Base-by-base conservation (phyloP, 1,140 invertebrate genomes). In the Pararge aegeria region DNA sequence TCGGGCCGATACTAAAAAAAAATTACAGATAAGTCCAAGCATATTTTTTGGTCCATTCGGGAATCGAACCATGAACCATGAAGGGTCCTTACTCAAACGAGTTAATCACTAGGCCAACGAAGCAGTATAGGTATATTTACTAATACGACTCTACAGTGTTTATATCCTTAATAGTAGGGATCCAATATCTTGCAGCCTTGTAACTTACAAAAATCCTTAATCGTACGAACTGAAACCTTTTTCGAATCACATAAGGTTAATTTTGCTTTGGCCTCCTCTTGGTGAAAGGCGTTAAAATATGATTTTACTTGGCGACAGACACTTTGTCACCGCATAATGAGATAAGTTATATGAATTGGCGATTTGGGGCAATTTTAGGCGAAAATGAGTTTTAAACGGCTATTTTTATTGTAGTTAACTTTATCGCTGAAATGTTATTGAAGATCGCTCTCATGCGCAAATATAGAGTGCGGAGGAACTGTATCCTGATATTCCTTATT, bases 281-380 rank as follows among this genome's bases (percentile, higher is more conserved):
- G 30, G 24, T 42, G 30, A 42, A 42, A 40, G 18, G 51, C 34
- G 51, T 38, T 52, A 52, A 50, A 57, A 57, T 57, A 57, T 29
- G 20, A 51, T 40, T 51, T 51, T 42, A 51, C 5, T 27, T 44
- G 37, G 34, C 37, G 48, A 58, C 34, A 51, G 48, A 15, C 34
- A 58, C 55, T 42, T 58, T 51, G 55, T 58, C 55, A 58, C 48
- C 48, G 55, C 48, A 29, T 58, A 58, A 58, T 58, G 48, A 42
- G 55, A 51, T 58, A 34, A 51, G 55, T 58, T 58, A 38, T 58
- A 58, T 58, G 42, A 46, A 46, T 46, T 46, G 42, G 42, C 42
- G 42, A 46, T 46, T 46, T 46, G 16, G 12, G 10, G 19, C 18
- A 20, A 46, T 46, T 46, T 46, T 46, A 20, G 10, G 42, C 4